A percentile compares a stretch with the other conserved stretches of the same genome.
These are phyloP conservation scores for Argyra leucocephala DNA, from an alignment of 2,888 invertebrate genomes.

Conservation along the genomic window DNA sequence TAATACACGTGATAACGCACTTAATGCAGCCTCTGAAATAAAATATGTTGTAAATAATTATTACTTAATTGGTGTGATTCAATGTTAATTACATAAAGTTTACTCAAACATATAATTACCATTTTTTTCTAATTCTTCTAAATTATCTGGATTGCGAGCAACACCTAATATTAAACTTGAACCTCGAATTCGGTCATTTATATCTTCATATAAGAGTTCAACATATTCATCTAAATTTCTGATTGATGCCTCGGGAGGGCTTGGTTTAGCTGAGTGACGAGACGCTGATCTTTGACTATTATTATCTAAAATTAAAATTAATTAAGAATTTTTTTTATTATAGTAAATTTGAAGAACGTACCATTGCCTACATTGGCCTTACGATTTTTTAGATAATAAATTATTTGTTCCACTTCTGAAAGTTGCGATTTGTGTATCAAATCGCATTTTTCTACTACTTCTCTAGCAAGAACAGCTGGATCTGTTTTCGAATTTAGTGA, in stretches of 20 bases:
- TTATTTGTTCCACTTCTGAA: slow-evolving; percentile 76
- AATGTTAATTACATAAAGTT: neutral
- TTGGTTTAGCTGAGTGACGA: slow-evolving; percentile 29
- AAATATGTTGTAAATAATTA: slow-evolving; percentile 21
- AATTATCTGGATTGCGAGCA: slow-evolving; percentile 86
- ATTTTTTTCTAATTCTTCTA: slow-evolving; percentile 85
- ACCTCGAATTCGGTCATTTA: slow-evolving; percentile 84
- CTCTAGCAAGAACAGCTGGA: slow-evolving; percentile 65
- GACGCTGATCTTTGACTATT: slow-evolving; percentile 33
- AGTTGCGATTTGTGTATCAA: slow-evolving; percentile 72
- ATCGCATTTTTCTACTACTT: slow-evolving; percentile 77
- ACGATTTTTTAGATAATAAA: slow-evolving; percentile 76
- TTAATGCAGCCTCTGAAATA: slow-evolving; percentile 76
- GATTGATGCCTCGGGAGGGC: slow-evolving; percentile 58
- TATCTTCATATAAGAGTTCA: slow-evolving; percentile 91
- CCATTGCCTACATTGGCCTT: slow-evolving; percentile 46
- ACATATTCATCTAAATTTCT: slow-evolving; percentile 87
- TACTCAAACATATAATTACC: slow-evolving; percentile 50
- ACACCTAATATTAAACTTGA: slow-evolving; percentile 84
- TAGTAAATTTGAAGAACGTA: slow-evolving; percentile 22
- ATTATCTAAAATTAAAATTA: slow-evolving; percentile 32
- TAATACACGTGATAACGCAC: slow-evolving; percentile 88
- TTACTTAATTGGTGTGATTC: neutral
- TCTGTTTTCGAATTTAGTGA: slow-evolving; percentile 71
- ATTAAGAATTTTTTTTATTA: neutral